Base-by-base conservation (phyloP, 2,888 invertebrate genomes). In the Calameuta filiformis region DNA sequence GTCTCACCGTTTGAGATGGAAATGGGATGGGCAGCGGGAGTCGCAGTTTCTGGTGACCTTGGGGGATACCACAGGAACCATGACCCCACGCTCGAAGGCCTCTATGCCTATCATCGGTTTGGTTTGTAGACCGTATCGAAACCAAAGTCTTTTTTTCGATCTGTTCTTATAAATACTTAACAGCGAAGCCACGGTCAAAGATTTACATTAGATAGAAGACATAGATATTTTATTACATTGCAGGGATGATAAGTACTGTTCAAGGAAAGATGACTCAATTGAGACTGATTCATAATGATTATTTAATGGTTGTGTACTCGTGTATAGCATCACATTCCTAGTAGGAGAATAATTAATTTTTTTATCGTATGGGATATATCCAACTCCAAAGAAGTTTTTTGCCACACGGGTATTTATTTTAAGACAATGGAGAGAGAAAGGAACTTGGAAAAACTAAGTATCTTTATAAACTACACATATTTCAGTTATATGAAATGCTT, bases 101-200 rank as follows among this genome's bases (percentile, higher is more conserved):
- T 82, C 77, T 75, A 81, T 86, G 82, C 83, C 87, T 83, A 82
- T 85, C 88, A 81, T 83, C 89, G 82, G 87, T 87, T 88, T 90
- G 90, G 90, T 90, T 90, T 89, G 89, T 90, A 90, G 85, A 88
- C 86, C 84, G 89, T 90, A 90, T 90, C 89, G 85, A 86, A 85
- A 80, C 83, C 85, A 87, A 88, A 82, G 81, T 83, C 77, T 68
- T 80, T 76, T 33, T 78, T 80, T 81, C 34, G 35, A 77, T 68
- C 73, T 74, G 73, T 80, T 34, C 69, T 31, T 77, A 79, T 77
- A 71, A 76, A 77, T 80, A 34, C 68, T 37, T 76, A 12, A 73
- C 23, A 40, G 30, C 15, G 71, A 76, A 78, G 40, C 75, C 69
- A 75, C 30, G 35, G 9, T 56, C 56, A 56, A 56, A 56, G 56